Evolutionary conservation across 2,888 invertebrate genomes (phyloP).

Genomic region (Aricia artaxerxes): DNA sequence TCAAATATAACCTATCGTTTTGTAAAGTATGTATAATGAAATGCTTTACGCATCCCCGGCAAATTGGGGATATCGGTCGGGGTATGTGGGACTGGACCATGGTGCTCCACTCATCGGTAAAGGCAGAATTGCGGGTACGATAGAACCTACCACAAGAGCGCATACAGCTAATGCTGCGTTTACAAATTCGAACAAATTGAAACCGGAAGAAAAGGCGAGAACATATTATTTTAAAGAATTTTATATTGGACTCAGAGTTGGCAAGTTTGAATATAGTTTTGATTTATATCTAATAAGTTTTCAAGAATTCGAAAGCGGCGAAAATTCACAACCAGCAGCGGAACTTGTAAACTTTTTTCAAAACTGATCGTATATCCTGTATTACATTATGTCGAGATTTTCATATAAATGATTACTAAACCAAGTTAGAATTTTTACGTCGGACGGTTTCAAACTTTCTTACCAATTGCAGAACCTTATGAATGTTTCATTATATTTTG

Average conservation of each 20-base stretch:
- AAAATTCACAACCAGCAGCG: slow-evolving; percentile 16
- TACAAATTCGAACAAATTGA: neutral
- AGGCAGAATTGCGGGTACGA: too few relatives aligned
- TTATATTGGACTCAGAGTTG: slow-evolving; percentile 17
- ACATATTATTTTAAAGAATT: slow-evolving; percentile 15
- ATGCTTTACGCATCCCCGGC: too few relatives aligned
- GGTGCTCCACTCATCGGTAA: too few relatives aligned
- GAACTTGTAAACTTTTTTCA: slow-evolving; percentile 19
- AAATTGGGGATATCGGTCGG: too few relatives aligned
- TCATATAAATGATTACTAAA: neutral
- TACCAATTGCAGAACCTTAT: neutral
- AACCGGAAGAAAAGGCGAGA: slow-evolving; percentile 14
- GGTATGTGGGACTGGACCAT: too few relatives aligned
- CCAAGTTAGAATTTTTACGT: neutral
- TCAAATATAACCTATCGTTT: neutral
- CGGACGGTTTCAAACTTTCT: neutral
- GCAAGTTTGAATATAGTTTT: slow-evolving; percentile 23
- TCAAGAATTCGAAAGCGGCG: slow-evolving; percentile 10
- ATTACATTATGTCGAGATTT: neutral
- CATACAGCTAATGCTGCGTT: neutral
- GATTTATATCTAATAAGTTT: slow-evolving; percentile 21
- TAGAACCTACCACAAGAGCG: too few relatives aligned
- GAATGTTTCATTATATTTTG: neutral
- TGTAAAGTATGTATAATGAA: too few relatives aligned
- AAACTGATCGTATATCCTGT: slow-evolving; percentile 12